Evolutionary conservation across 2,113 vertebrate species (phyloP).

Genomic region (Anser brachyrhynchus): DNA sequence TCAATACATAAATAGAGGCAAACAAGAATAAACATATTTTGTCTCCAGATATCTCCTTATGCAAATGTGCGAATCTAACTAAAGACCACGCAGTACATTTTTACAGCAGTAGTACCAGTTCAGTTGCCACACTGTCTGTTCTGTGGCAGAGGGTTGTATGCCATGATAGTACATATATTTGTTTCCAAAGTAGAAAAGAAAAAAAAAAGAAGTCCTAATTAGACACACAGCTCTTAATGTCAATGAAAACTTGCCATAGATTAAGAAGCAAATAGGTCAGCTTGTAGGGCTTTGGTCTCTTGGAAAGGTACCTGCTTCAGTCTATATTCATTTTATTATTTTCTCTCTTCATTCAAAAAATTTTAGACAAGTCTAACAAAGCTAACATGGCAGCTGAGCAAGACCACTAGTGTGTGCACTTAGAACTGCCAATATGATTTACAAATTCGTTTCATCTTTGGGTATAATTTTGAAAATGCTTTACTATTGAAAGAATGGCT

Average conservation of each 20-base stretch:
- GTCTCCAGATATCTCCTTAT: neutral
- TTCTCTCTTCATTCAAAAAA: neutral
- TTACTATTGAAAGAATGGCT: neutral
- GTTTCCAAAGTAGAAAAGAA: neutral
- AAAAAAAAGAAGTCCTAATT: neutral
- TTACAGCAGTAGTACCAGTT: neutral
- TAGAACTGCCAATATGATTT: neutral
- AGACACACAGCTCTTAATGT: neutral
- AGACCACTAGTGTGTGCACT: neutral
- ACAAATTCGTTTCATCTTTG: slow-evolving; percentile 8
- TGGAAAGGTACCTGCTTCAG: neutral
- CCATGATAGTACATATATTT: neutral
- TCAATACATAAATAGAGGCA: neutral
- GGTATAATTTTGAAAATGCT: slow-evolving; percentile 4
- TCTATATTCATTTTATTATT: neutral
- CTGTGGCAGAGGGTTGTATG: neutral
- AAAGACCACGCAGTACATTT: neutral
- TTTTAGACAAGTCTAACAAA: neutral
- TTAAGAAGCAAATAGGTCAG: neutral
- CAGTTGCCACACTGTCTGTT: neutral
- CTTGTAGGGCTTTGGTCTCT: neutral
- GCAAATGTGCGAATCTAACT: neutral
- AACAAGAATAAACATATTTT: neutral
- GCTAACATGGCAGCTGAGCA: neutral
- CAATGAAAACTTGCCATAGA: neutral